These are phyloP conservation scores for Entomobrya multifasciata DNA, from an alignment of 2,888 invertebrate species.

Conservation along the genomic window DNA sequence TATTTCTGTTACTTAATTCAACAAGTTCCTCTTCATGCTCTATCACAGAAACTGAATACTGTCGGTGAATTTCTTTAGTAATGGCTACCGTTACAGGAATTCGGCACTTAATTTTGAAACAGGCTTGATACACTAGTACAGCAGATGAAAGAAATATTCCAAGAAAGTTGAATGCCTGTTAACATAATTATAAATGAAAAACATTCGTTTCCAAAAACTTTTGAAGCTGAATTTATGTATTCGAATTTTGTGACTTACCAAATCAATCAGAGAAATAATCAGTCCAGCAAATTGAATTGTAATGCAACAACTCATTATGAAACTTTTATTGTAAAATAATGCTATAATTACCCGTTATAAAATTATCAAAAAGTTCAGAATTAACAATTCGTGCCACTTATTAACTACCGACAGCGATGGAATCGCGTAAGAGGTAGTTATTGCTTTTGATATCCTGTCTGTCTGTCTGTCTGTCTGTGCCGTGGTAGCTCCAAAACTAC, in stretches of 20 bases:
- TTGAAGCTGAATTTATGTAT: no score
- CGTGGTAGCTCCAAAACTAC: no score
- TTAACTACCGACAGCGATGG: no score
- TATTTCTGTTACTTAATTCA: neutral
- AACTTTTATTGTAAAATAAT: no score
- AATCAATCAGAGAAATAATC: conserved; percentile 41
- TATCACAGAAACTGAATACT: conserved; percentile 11
- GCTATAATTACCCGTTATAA: no score
- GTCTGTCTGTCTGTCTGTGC: no score
- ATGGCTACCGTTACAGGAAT: conserved; percentile 54
- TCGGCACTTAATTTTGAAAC: conserved; percentile 47
- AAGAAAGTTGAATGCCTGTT: conserved; percentile 32
- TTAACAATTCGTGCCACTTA: no score
- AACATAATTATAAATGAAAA: conserved; percentile 10
- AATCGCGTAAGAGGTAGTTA: no score
- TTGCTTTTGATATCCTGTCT: no score
- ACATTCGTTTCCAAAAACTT: neutral
- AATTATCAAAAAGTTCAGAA: no score
- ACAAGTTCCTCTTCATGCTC: conserved; percentile 23
- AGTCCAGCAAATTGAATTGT: conserved; percentile 47
- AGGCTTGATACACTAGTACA: conserved; percentile 34
- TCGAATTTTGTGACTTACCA: conserved; percentile 39
- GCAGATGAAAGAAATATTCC: conserved; percentile 49
- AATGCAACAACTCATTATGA: conserved; percentile 47
- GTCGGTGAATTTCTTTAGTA: conserved; percentile 45